phyloP scores from a whole-genome alignment of 2,797 vertebrate genomes.

The Philypnodon macrostomus region DNA sequence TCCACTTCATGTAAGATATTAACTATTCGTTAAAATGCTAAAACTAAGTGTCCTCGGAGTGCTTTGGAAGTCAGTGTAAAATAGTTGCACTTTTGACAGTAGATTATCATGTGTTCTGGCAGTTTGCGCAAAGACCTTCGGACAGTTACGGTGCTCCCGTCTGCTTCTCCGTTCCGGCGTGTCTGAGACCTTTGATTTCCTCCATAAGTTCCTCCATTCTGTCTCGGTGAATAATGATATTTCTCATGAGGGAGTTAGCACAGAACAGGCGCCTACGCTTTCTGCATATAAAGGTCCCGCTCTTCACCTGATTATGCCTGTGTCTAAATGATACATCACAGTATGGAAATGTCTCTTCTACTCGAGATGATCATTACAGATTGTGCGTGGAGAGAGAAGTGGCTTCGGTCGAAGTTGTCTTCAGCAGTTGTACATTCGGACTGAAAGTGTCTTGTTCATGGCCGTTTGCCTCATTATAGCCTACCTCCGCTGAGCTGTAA shows the following conservation, averaged over 20 bases:
- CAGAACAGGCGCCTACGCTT: slow-evolving; percentile 93
- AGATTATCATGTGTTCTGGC: slow-evolving; percentile 86
- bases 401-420: slow-evolving; percentile 81
- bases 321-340: slow-evolving; percentile 97
- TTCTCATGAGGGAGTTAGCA: slow-evolving; percentile 89
- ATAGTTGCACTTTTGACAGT: slow-evolving; percentile 86
- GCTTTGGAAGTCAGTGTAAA: slow-evolving; percentile 83
- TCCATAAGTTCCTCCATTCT: slow-evolving; percentile 86
- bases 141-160: slow-evolving; percentile 82
- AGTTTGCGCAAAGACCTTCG: slow-evolving; percentile 86
- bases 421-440: slow-evolving; percentile 83
- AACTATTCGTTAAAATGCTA: slow-evolving; percentile 73
- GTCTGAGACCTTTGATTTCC: slow-evolving; percentile 88
- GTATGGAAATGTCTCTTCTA: slow-evolving; percentile 90
- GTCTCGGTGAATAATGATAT: slow-evolving; percentile 94
- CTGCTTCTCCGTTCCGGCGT: slow-evolving; percentile 80
- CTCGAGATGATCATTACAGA: slow-evolving; percentile 93
- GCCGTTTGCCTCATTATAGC: slow-evolving; percentile 81
- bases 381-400: slow-evolving; percentile 88
- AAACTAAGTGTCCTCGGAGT: slow-evolving; percentile 81
- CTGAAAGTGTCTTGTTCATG: slow-evolving; percentile 77
- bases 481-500: slow-evolving; percentile 75
- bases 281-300: slow-evolving; percentile 89
- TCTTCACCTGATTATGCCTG: slow-evolving; percentile 90
- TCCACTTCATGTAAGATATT: slow-evolving; percentile 53